Percentiles rank a stretch among this genome's conserved stretches.
Conservation (phyloP, 2,888 invertebrate genomes). For the Aleiodes alternator region DNA sequence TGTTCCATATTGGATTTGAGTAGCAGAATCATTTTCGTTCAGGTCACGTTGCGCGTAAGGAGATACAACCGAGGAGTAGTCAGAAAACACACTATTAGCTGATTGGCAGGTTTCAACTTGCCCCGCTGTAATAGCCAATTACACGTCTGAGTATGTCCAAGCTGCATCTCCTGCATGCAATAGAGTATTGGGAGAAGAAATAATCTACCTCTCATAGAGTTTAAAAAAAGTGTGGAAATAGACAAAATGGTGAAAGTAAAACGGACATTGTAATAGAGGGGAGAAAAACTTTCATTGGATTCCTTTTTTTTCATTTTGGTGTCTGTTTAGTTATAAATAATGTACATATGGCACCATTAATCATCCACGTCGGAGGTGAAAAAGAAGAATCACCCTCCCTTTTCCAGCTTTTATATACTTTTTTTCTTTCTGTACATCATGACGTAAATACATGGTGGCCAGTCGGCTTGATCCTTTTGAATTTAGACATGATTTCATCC, state of each 20-base stretch:
- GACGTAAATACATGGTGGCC: background rate
- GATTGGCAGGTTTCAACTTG: no score
- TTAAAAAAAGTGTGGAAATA: no score
- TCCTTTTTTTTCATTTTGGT: background rate
- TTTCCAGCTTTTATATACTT: background rate
- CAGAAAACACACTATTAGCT: no score
- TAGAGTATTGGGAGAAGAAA: no score
- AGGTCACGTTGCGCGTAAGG: no score
- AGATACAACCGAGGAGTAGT: no score
- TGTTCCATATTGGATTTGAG: no score
- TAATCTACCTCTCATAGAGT: no score
- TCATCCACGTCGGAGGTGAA: background rate
- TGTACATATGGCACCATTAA: slow-evolving; percentile 1
- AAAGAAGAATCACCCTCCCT: background rate
- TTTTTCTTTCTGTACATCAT: background rate
- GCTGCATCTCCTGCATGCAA: no score
- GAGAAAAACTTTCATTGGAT: background rate
- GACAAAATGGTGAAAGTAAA: background rate
- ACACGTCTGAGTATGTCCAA: no score
- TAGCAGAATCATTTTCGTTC: no score
- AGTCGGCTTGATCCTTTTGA: background rate
- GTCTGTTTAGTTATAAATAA: slow-evolving; percentile 8
- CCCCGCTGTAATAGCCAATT: no score
- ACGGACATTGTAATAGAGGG: background rate
- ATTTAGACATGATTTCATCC: background rate